phyloP scores from a whole-genome alignment of 1,140 invertebrate species.

The Sitobion miscanthi region DNA sequence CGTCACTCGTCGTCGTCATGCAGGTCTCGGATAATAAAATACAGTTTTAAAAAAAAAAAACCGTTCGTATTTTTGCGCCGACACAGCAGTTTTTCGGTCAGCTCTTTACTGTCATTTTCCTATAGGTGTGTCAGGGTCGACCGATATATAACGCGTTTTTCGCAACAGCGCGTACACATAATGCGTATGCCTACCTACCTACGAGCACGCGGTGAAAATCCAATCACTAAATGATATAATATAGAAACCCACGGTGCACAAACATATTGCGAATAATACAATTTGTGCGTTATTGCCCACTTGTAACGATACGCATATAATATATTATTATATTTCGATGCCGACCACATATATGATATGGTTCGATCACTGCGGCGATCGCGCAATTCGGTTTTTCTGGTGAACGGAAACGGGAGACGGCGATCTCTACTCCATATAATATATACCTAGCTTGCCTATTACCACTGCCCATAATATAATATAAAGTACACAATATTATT shows the following conservation, averaged over 20 bases:
- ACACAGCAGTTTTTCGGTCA: neutral
- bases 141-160: neutral
- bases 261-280: neutral
- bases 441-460: too few relatives aligned
- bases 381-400: neutral
- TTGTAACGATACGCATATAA: neutral
- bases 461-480: too few relatives aligned
- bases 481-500: too few relatives aligned
- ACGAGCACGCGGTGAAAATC: slow-evolving; percentile 1
- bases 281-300: neutral
- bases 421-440: too few relatives aligned
- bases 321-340: neutral
- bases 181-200: neutral
- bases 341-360: neutral
- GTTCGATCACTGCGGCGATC: neutral
- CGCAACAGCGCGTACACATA: neutral
- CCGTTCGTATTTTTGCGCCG: neutral
- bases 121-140: slow-evolving; percentile 15
- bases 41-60: too few relatives aligned
- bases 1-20: neutral
- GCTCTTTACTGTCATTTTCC: neutral
- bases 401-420: neutral
- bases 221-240: neutral
- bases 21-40: too few relatives aligned
- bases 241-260: neutral